phyloP scores from a whole-genome alignment of 1,140 invertebrate genomes.

The Drosophila malerkotliana region DNA sequence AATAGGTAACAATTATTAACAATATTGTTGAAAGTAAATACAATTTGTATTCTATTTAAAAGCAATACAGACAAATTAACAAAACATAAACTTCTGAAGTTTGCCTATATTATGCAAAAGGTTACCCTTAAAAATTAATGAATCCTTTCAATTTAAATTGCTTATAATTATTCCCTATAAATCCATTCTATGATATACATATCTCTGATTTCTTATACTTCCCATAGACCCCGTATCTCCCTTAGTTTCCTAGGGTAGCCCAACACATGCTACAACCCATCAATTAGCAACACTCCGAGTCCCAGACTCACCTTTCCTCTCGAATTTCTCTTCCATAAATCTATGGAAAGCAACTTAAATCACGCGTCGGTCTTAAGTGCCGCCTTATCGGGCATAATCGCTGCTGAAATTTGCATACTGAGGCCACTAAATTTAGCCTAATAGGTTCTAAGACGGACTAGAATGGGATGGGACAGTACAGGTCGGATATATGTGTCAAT shows the following conservation, averaged over 20 bases:
- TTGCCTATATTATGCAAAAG: too few species aligned
- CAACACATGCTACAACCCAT: slow-evolving; percentile 43
- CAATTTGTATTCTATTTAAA: too few species aligned
- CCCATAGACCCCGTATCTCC: neutral
- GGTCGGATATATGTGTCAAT: slow-evolving; percentile 43
- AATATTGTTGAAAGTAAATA: too few species aligned
- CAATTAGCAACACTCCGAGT: slow-evolving; percentile 27
- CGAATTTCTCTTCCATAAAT: slow-evolving; percentile 41
- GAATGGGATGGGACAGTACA: slow-evolving; percentile 14
- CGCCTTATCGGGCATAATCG: slow-evolving; percentile 47
- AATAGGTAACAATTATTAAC: too few species aligned
- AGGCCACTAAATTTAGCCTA: slow-evolving; percentile 62
- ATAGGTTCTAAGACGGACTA: slow-evolving; percentile 49
- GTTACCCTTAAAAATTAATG: too few species aligned
- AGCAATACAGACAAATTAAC: too few species aligned
- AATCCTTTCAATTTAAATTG: too few species aligned
- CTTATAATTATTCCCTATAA: too few species aligned
- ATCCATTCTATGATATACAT: neutral
- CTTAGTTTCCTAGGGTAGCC: slow-evolving; percentile 3
- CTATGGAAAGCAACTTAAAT: slow-evolving; percentile 29
- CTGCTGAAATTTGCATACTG: slow-evolving; percentile 64
- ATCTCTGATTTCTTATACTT: neutral
- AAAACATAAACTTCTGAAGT: too few species aligned
- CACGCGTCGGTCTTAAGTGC: slow-evolving; percentile 49
- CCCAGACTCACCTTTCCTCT: slow-evolving; percentile 30